phyloP scores from a whole-genome alignment of 2,113 vertebrate genomes.

The Anser brachyrhynchus region DNA sequence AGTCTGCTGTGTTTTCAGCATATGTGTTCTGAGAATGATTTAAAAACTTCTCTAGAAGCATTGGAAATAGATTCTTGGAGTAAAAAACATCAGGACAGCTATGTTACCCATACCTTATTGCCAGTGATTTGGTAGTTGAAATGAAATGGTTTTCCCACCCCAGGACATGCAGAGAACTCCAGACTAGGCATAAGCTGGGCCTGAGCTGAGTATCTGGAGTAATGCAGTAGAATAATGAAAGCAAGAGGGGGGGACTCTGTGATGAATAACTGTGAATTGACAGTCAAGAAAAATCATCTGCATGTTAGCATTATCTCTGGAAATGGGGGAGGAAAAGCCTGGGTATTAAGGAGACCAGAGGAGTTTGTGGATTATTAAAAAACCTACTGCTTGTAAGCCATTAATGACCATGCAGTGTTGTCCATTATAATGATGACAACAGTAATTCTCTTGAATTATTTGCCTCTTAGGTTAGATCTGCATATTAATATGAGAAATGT shows the following conservation, averaged over 20 bases:
- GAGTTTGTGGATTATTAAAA: background rate
- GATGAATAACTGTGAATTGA: background rate
- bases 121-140: background rate
- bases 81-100: background rate
- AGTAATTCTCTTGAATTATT: conserved; percentile 20
- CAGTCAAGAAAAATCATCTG: background rate
- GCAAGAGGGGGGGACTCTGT: background rate
- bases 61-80: background rate
- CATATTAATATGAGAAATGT: conserved; percentile 3
- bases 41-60: background rate
- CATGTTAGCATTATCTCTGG: background rate
- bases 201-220: background rate
- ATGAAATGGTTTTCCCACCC: background rate
- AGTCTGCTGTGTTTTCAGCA: background rate
- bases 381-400: background rate
- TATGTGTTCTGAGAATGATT: background rate
- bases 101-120: background rate
- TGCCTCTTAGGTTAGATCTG: conserved; percentile 26
- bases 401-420: background rate
- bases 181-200: background rate
- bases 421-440: background rate
- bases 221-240: background rate
- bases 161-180: background rate
- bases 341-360: background rate
- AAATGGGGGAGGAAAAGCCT: background rate